Evolutionary conservation across 2,888 invertebrate genomes (phyloP).

Genomic region (Thecophora atra): DNA sequence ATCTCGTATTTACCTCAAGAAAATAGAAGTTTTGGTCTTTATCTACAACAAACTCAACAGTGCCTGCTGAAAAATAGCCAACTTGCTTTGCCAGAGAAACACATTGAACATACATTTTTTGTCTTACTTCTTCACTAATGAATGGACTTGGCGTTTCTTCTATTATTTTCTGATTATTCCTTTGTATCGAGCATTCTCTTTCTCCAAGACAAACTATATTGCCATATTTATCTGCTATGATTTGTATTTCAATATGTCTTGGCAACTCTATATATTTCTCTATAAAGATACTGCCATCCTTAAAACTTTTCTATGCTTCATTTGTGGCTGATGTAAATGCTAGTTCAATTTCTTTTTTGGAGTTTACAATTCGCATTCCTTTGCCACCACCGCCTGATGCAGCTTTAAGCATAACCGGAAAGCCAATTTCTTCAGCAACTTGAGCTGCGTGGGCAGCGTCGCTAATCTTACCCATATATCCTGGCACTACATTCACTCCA

Average conservation of each 20-base stretch:
- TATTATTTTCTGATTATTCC: slow-evolving; percentile 98
- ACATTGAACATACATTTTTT: slow-evolving; percentile 90
- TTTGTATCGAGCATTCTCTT: slow-evolving; percentile 97
- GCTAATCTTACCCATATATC: no score
- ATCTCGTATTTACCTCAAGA: slow-evolving; percentile 97
- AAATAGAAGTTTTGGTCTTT: slow-evolving; percentile 96
- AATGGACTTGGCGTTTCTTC: slow-evolving; percentile 98
- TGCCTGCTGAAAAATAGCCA: slow-evolving; percentile 97
- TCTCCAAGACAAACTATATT: slow-evolving; percentile 97
- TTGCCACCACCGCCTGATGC: no score
- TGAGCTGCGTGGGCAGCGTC: no score
- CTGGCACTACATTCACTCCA: no score
- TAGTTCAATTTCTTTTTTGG: no score
- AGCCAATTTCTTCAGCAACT: no score
- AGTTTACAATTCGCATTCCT: no score
- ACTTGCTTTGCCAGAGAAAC: slow-evolving; percentile 89
- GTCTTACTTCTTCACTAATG: slow-evolving; percentile 78
- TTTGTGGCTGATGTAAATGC: no score
- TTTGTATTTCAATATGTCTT: slow-evolving; percentile 89
- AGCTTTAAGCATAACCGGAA: no score
- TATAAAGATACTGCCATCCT: slow-evolving; percentile 98
- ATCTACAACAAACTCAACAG: slow-evolving; percentile 96
- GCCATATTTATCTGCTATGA: slow-evolving; percentile 88
- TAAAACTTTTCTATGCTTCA: slow-evolving; percentile 97
- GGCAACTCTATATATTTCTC: slow-evolving; percentile 98